Conservation (phyloP, 1,140 invertebrate species). For the Caenorhabditis elegans region WBcel235 BX284602.5:10587501-10588000, state of each 20-base stretch:
- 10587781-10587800: background rate
- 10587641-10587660: constrained; percentile 44
- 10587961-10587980: too few relatives aligned
- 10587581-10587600: background rate
- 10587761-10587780: background rate
- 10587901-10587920: too few relatives aligned
- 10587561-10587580: background rate
- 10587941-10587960: too few relatives aligned
- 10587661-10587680: constrained; percentile 42
- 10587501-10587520: too few relatives aligned
- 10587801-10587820: background rate
- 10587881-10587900: background rate
- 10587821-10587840: background rate
- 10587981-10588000: background rate
- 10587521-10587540: too few relatives aligned
- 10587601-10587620: background rate
- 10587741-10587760: background rate
- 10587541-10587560: too few relatives aligned
- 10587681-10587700: background rate
- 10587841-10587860: background rate
- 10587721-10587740: too few relatives aligned
- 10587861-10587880: background rate
- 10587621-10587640: background rate
- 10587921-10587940: too few relatives aligned
- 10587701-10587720: background rate